Evolutionary conservation across 2,113 vertebrate species (phyloP).

Genomic region (Chaenocephalus aceratus): DNA sequence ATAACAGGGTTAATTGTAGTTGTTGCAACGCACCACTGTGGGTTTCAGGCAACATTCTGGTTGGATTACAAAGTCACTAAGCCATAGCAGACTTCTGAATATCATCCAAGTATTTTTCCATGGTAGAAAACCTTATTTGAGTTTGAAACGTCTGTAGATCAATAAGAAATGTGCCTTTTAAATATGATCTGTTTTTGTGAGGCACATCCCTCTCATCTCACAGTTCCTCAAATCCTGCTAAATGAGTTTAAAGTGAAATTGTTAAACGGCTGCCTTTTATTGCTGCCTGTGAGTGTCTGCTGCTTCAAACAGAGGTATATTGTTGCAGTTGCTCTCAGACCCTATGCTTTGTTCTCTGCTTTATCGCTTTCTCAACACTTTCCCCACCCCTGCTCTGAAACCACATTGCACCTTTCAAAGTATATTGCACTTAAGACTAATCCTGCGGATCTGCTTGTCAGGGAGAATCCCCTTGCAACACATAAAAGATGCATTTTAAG

Average conservation of each 20-base stretch:
- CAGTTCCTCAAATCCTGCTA: slow-evolving; percentile 37
- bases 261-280: slow-evolving; percentile 56
- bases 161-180: slow-evolving; percentile 43
- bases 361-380: slow-evolving; percentile 49
- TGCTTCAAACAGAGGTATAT: slow-evolving; percentile 43
- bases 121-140: slow-evolving; percentile 3
- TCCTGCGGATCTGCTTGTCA: slow-evolving; percentile 64
- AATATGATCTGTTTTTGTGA: slow-evolving; percentile 33
- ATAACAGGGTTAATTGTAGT: slow-evolving; percentile 47
- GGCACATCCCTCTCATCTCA: slow-evolving; percentile 4
- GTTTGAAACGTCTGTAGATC: slow-evolving; percentile 33
- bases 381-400: slow-evolving; percentile 29
- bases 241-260: slow-evolving; percentile 54
- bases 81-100: slow-evolving; percentile 24
- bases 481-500: slow-evolving; percentile 49
- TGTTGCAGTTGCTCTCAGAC: slow-evolving; percentile 34
- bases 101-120: slow-evolving; percentile 17
- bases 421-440: slow-evolving; percentile 61
- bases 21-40: slow-evolving; percentile 8
- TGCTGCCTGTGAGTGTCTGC: slow-evolving; percentile 23
- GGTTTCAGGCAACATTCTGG: slow-evolving; percentile 40
- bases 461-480: slow-evolving; percentile 53
- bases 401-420: slow-evolving; percentile 46
- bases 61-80: slow-evolving; percentile 35
- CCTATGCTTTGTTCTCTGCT: slow-evolving; percentile 57